These are phyloP conservation scores for Balearica regulorum DNA, from an alignment of 2,797 vertebrate species.

Conservation along the genomic window DNA sequence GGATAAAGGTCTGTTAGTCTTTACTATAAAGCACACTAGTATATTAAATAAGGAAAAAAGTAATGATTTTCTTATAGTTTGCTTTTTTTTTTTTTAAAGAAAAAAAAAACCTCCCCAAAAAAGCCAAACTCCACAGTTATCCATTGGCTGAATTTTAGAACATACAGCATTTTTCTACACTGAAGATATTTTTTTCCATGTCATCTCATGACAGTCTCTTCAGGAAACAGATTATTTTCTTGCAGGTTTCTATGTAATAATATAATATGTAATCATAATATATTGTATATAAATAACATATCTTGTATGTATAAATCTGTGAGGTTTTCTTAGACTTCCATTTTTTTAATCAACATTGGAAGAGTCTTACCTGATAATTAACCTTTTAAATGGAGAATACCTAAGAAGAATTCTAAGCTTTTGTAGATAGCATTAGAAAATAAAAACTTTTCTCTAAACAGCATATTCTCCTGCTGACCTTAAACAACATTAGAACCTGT, in stretches of 20 bases:
- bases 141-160: not conserved
- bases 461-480: not conserved
- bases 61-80: not conserved
- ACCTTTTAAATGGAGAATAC: not conserved
- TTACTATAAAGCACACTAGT: not conserved
- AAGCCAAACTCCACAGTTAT: not conserved
- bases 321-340: not conserved
- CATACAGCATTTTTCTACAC: not conserved
- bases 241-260: not conserved
- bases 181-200: not conserved
- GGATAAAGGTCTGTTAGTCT: not conserved
- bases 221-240: not conserved
- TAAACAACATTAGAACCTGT: not conserved
- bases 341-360: not conserved
- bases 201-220: not conserved
- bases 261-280: not conserved
- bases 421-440: not conserved
- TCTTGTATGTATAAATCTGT: not conserved
- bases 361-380: not conserved
- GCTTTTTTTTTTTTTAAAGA: not conserved
- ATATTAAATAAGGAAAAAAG: not conserved
- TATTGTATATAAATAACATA: not conserved
- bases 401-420: not conserved
- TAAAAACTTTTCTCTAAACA: not conserved
- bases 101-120: too few species aligned